Base-by-base conservation (phyloP, 2,888 invertebrate genomes). In the Trilocha varians region DNA sequence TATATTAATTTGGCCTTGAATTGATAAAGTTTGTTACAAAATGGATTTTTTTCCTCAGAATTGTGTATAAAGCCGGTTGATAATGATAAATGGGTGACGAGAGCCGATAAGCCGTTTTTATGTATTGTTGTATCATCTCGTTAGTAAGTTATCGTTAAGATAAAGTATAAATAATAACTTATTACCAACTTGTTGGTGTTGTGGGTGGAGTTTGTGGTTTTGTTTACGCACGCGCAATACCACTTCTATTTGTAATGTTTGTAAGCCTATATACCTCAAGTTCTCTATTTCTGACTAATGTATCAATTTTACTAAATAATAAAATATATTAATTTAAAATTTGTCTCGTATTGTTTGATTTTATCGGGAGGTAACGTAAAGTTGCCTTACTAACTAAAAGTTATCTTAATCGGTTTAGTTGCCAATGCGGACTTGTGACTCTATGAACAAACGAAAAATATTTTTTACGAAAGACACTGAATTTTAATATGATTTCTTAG, bases 141-240 rank as follows among this genome's bases (percentile, higher is more conserved):
- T 25, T 32, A n/a, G 9, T 16, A 16, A 38, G 16, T 13, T 32
- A 25, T 38, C 9, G 32, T 13, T 14, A 14, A 15, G 38, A 38
- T 32, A 32, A 15, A 32, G 16, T n/a, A 32, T 15, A 14, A 32
- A 25, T 9, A 25, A 25, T 9, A 25, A 11, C 5, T 25, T 32
- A 43, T 47, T 46, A 3, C 15, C 43, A 54, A 80, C 77, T 71
- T 79, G 80, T 80, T 79, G 78, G 65, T 46, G 42, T 32, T 48
- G 57, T 64, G 66, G 82, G 80, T 64, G 83, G 78, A 69, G 75
- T 59, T 65, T 62, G 42, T 49, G 49, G 50, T 44, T 50, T 49
- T 45, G 39, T 51, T 47, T 50, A 68, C 78, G 75, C 78, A 78
- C 51, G 78, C 78, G 78, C 69, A 46, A 62, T 59, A 46, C 49